These are phyloP conservation scores for Glareola pratincola DNA, from an alignment of 2,113 vertebrate genomes.

Conservation along the genomic window DNA sequence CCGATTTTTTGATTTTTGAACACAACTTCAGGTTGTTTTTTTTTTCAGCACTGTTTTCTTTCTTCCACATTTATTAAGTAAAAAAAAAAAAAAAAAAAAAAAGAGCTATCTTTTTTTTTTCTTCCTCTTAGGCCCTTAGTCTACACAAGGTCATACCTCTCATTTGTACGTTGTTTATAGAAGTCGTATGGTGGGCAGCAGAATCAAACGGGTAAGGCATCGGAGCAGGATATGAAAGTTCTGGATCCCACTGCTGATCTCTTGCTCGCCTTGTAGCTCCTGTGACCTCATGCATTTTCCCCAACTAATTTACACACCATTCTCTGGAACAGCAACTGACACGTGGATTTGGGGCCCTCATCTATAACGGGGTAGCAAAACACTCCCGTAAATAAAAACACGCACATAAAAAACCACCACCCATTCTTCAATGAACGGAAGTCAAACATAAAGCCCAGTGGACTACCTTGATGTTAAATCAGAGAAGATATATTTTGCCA, in stretches of 20 bases:
- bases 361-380: neutral
- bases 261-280: neutral
- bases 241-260: neutral
- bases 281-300: neutral
- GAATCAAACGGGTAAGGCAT: neutral
- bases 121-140: neutral
- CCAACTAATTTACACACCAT: neutral
- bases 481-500: neutral
- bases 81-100: neutral
- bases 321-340: neutral
- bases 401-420: neutral
- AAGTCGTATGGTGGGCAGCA: neutral
- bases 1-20: accelerated
- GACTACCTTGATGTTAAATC: neutral
- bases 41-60: neutral
- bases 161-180: neutral
- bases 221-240: neutral
- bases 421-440: accelerated
- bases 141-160: neutral
- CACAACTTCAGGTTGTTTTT: neutral
- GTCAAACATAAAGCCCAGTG: neutral
- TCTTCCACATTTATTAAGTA: neutral
- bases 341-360: neutral
- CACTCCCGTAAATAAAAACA: neutral
- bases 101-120: neutral